These are phyloP conservation scores for Salminus brasiliensis DNA, from an alignment of 2,113 vertebrate species.

Conservation along the genomic window DNA sequence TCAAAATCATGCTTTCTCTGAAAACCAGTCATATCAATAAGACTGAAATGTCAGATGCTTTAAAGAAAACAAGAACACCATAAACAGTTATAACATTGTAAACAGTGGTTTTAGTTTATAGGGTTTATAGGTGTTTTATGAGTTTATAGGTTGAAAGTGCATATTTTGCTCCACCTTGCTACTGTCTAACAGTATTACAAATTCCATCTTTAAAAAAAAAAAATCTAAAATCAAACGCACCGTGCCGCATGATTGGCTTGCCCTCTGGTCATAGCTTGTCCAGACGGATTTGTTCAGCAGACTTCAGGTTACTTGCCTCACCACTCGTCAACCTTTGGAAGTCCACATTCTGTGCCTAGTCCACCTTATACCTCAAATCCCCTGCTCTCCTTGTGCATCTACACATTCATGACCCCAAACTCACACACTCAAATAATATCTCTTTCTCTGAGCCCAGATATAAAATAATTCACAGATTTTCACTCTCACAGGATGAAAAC, in stretches of 20 bases:
- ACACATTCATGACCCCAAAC: background rate
- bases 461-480: background rate
- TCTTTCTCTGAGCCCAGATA: background rate
- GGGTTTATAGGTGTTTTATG: background rate
- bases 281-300: background rate
- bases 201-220: background rate
- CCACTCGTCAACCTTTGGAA: conserved; percentile 7
- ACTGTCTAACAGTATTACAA: background rate
- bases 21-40: too few relatives aligned
- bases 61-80: background rate
- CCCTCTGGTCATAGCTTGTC: conserved; percentile 26
- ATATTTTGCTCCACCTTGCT: background rate
- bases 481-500: background rate
- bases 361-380: background rate
- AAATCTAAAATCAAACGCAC: conserved; percentile 33
- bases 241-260: background rate
- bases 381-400: too few relatives aligned
- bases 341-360: background rate
- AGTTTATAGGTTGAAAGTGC: conserved; percentile 18
- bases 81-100: too few relatives aligned
- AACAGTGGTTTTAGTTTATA: background rate
- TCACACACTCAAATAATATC: background rate
- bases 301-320: background rate
- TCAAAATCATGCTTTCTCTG: too few relatives aligned
- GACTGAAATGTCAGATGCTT: background rate